phyloP scores from a whole-genome alignment of 2,888 invertebrate genomes.

The Chrysolina oricalcia region DNA sequence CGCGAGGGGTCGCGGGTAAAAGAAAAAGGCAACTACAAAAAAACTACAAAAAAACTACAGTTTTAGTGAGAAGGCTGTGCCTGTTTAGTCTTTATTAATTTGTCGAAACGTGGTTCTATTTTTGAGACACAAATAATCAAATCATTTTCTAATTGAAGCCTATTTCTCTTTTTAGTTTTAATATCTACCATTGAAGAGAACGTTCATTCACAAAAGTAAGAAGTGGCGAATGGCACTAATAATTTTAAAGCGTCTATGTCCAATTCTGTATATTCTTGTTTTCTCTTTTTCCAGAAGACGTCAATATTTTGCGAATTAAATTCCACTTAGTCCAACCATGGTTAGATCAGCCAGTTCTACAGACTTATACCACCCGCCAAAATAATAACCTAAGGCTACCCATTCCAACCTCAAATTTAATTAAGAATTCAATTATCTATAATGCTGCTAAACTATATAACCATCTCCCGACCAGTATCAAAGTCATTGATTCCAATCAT shows the following conservation, averaged over 20 bases:
- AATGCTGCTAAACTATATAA: too few relatives aligned
- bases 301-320: conserved; percentile 51
- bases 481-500: too few relatives aligned
- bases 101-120: too few relatives aligned
- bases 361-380: too few relatives aligned
- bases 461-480: too few relatives aligned
- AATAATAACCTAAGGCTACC: too few relatives aligned
- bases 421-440: too few relatives aligned
- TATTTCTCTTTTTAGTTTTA: conserved; percentile 60
- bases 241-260: conserved; percentile 42
- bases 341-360: conserved; percentile 58
- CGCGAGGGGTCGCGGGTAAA: not conserved
- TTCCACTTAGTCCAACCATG: conserved; percentile 54
- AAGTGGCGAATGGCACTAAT: conserved; percentile 41
- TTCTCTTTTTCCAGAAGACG: conserved; percentile 54
- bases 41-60: not conserved
- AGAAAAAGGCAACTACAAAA: not conserved
- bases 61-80: not conserved
- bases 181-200: conserved; percentile 60
- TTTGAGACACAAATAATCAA: too few relatives aligned
- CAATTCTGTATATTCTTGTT: conserved; percentile 54
- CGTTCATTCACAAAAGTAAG: conserved; percentile 25
- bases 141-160: conserved; percentile 59
- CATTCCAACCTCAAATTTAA: too few relatives aligned
- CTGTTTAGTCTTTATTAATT: not conserved